Evolutionary conservation across 2,113 vertebrate genomes (phyloP), one percentile per base, ranked within the genome.

Genomic region (Zootoca vivipara): DNA sequence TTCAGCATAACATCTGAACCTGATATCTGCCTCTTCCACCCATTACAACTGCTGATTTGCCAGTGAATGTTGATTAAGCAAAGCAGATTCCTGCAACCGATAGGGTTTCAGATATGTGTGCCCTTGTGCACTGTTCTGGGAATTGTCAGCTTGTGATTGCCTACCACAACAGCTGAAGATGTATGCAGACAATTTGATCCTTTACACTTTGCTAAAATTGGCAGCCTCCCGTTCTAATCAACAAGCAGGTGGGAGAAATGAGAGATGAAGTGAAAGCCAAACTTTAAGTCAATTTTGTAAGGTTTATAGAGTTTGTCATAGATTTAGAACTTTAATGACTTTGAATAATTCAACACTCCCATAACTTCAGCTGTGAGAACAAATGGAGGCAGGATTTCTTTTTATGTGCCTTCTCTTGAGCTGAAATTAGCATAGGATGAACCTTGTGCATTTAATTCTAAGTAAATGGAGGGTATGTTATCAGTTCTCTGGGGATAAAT

Each of bases 291-390:
- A 38, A n/a, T 16, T 69, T 90, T 87, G 13, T 30, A 89, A 85
- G 3, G 4, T 69, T 92, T 87, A 65, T 73, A 12, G 85, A 83
- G 42, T 82, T 89, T 85, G 0, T 75, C 65, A 33, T 20, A 90
- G 20, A 28, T 64, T 85, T 38, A 89, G 28, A 89, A 85, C 12
- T 84, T 75, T 86, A 83, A 1, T 74, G 56, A 91, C 22, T 79
- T 89, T 75, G 56, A 93, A 87, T 85, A 91, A 88, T 87, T 79
- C 33, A 86, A 42, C 7, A 86, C 65, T 88, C 88, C 87, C 8
- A 56, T 83, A 16, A 85, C 1, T 72, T 91, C 52, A 74, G 35
- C 42, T 58, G 26, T 13, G 22, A 80, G 85, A 87, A 46, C 42
- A 87, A 91, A 83, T 87, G 81, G 35, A 84, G 56, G 67, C 24